Evolutionary conservation across 2,113 vertebrate species (phyloP).

Genomic region (Stigmatopora argus): DNA sequence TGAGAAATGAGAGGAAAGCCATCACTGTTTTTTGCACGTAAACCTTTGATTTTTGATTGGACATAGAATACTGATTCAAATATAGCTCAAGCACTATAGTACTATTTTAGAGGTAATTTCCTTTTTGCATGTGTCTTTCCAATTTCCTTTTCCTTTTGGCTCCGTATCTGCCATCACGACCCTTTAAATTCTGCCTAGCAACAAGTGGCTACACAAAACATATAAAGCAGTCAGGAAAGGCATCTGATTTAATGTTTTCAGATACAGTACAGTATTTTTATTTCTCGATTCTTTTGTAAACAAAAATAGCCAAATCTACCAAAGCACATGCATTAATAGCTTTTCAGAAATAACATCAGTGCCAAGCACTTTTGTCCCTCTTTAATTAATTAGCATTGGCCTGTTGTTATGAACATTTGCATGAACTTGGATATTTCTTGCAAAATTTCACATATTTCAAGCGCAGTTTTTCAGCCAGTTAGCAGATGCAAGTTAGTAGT

Average conservation of each 20-base stretch:
- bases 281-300: no score
- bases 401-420: no score
- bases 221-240: neutral
- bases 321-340: no score
- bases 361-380: no score
- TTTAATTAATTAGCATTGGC: no score
- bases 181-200: neutral
- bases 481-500: constrained; percentile 7
- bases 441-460: neutral
- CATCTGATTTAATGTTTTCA: neutral
- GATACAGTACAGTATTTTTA: no score
- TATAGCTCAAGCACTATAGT: neutral
- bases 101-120: neutral
- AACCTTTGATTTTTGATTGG: neutral
- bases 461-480: neutral
- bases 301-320: no score
- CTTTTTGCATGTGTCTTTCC: neutral
- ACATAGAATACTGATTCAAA: neutral
- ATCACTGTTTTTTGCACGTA: neutral
- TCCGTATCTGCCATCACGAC: neutral
- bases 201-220: neutral
- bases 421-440: neutral
- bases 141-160: neutral
- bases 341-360: no score
- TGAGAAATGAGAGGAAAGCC: neutral